Evolutionary conservation across 2,888 invertebrate genomes (phyloP).

Genomic region (Cosmopolites sordidus): DNA sequence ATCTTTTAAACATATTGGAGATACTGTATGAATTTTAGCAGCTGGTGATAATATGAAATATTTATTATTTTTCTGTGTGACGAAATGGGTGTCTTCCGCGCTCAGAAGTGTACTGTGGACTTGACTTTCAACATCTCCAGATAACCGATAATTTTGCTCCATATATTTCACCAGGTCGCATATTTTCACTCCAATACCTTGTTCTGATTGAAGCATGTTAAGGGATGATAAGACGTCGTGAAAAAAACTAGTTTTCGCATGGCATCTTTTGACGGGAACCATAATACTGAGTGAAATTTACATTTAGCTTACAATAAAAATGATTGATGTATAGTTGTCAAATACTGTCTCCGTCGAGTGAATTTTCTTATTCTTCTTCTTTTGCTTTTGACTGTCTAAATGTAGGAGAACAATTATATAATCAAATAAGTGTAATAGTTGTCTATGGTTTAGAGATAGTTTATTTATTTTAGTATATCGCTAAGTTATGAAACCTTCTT

Average conservation of each 20-base stretch:
- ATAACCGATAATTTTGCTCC: constrained; percentile 10
- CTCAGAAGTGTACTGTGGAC: constrained; percentile 15
- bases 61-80: constrained; percentile 11
- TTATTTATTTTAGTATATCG: too few relatives aligned
- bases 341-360: too few relatives aligned
- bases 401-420: too few relatives aligned
- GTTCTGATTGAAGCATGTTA: constrained; percentile 10
- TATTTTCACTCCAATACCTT: constrained; percentile 16
- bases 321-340: too few relatives aligned
- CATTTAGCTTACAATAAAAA: too few relatives aligned
- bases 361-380: too few relatives aligned
- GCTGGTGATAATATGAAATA: constrained; percentile 20
- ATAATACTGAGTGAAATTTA: constrained; percentile 1
- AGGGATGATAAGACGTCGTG: constrained; percentile 16
- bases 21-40: constrained; percentile 19
- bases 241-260: constrained; percentile 15
- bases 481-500: too few relatives aligned
- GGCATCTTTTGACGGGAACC: constrained; percentile 9
- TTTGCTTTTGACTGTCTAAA: too few relatives aligned
- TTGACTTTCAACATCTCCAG: constrained; percentile 20
- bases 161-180: constrained; percentile 18
- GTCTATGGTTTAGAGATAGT: too few relatives aligned
- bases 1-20: constrained; percentile 13
- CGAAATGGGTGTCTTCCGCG: constrained; percentile 17
- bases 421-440: too few relatives aligned